These are phyloP conservation scores for Xyrichtys novacula DNA, from an alignment of 2,797 vertebrate genomes.

Conservation along the genomic window DNA sequence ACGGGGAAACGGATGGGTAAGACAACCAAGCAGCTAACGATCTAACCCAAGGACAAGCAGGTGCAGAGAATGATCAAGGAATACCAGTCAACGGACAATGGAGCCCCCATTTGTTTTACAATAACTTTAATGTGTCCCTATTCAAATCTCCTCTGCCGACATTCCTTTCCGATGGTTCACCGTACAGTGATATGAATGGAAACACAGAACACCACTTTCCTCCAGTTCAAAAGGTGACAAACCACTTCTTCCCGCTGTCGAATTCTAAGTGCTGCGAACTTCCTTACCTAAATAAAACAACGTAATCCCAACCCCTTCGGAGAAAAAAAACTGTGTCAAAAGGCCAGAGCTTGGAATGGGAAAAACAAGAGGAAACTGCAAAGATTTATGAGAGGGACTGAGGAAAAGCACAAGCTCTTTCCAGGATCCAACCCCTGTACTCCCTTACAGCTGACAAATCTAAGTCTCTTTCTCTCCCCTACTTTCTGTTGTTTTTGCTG, in stretches of 20 bases:
- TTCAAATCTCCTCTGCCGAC: slow-evolving; percentile 64
- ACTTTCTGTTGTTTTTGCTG: slow-evolving; percentile 78
- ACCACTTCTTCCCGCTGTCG: slow-evolving; percentile 92
- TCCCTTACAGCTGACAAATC: slow-evolving; percentile 80
- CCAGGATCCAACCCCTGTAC: slow-evolving; percentile 79
- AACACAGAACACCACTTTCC: slow-evolving; percentile 77
- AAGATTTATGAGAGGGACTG: slow-evolving; percentile 90
- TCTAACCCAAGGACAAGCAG: slow-evolving; percentile 79
- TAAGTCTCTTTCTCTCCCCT: slow-evolving; percentile 69
- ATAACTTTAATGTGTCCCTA: slow-evolving; percentile 65
- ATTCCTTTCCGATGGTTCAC: slow-evolving; percentile 70
- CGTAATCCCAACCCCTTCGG: slow-evolving; percentile 84
- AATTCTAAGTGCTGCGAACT: slow-evolving; percentile 88
- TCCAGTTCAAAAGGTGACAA: slow-evolving; percentile 93
- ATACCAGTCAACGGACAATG: slow-evolving; percentile 53
- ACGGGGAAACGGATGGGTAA: slow-evolving; percentile 54
- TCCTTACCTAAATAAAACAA: slow-evolving; percentile 93
- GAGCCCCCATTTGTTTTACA: slow-evolving; percentile 43
- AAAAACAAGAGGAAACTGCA: slow-evolving; percentile 93
- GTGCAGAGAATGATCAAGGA: slow-evolving; percentile 71
- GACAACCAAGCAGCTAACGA: slow-evolving; percentile 45
- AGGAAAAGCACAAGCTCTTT: slow-evolving; percentile 85
- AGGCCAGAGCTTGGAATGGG: slow-evolving; percentile 91
- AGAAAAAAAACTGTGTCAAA: slow-evolving; percentile 87
- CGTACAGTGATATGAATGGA: slow-evolving; percentile 68